Percentiles rank a stretch among this genome's conserved stretches.
Evolutionary conservation across 2,797 vertebrate species (phyloP).

Genomic region (Brachymystax lenok): DNA sequence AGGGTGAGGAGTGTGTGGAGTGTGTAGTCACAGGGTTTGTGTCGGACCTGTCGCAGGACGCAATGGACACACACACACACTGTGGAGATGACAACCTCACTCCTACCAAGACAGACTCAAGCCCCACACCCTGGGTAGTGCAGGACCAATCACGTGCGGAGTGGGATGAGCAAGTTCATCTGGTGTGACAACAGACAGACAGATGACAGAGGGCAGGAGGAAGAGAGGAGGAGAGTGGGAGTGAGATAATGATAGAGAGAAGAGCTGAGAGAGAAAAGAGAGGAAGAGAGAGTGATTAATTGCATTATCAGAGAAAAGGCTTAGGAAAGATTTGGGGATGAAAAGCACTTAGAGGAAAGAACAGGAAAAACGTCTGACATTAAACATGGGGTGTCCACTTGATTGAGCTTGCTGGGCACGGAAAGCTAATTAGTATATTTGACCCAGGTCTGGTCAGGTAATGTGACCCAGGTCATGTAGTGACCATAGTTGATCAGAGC

Average conservation of each 20-base stretch:
- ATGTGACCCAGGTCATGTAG: not conserved
- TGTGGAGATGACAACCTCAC: conserved; percentile 40
- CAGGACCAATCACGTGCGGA: conserved; percentile 77
- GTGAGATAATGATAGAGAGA: conserved; percentile 6
- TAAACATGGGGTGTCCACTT: conserved; percentile 35
- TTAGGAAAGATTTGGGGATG: not conserved
- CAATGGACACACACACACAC: conserved; percentile 56
- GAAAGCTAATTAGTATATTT: not conserved
- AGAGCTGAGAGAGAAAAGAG: not conserved
- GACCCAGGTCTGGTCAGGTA: not conserved
- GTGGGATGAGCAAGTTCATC: conserved; percentile 92
- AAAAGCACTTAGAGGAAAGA: conserved; percentile 10
- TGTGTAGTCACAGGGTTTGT: conserved; percentile 49
- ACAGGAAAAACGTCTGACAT: not conserved
- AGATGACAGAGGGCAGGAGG: conserved; percentile 1
- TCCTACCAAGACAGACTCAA: conserved; percentile 52
- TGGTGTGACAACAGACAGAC: conserved; percentile 79
- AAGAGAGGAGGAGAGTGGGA: not conserved
- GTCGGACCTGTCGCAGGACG: conserved; percentile 67
- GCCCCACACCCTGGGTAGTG: conserved; percentile 67
- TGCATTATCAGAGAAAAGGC: not conserved
- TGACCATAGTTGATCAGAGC: not conserved
- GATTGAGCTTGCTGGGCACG: not conserved
- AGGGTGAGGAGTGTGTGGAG: not conserved
- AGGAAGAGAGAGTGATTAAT: not conserved